Conservation (phyloP, 2,888 invertebrate species). For the Mythimna impura region DNA sequence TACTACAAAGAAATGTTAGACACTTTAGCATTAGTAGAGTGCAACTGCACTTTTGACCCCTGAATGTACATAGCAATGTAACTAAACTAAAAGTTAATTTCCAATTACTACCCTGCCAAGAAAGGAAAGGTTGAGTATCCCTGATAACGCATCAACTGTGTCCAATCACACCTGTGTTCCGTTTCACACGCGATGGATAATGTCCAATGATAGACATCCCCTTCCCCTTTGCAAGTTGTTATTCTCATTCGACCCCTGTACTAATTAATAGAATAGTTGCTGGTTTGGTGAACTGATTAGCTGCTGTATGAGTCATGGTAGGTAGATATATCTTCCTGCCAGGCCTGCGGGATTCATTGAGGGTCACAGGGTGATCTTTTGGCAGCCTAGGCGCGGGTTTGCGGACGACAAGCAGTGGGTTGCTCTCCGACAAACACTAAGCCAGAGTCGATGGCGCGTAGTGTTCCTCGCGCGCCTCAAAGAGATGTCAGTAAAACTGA, state of each 20-base stretch:
- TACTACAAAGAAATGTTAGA: too few species aligned
- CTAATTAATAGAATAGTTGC: slow-evolving; percentile 26
- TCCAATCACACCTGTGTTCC: slow-evolving; percentile 48
- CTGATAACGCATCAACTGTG: slow-evolving; percentile 49
- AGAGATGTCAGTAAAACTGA: too few species aligned
- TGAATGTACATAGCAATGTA: too few species aligned
- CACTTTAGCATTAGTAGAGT: too few species aligned
- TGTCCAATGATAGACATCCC: slow-evolving; percentile 44
- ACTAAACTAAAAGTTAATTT: slow-evolving; percentile 12
- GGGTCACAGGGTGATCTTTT: too few species aligned
- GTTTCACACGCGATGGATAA: slow-evolving; percentile 42
- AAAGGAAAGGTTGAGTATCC: slow-evolving; percentile 23
- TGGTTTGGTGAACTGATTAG: background rate
- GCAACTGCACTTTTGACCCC: too few species aligned
- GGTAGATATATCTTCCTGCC: background rate
- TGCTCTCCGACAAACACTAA: too few species aligned
- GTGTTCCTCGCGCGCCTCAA: too few species aligned
- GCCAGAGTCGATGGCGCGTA: too few species aligned
- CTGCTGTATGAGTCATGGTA: background rate
- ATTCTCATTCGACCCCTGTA: background rate
- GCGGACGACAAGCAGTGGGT: too few species aligned
- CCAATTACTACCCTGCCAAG: slow-evolving; percentile 42
- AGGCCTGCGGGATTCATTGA: too few species aligned
- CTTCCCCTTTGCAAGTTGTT: slow-evolving; percentile 3
- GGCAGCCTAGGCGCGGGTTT: too few species aligned